Conservation (phyloP, 2,113 vertebrate species). For the Neolamprologus sp. region DNA sequence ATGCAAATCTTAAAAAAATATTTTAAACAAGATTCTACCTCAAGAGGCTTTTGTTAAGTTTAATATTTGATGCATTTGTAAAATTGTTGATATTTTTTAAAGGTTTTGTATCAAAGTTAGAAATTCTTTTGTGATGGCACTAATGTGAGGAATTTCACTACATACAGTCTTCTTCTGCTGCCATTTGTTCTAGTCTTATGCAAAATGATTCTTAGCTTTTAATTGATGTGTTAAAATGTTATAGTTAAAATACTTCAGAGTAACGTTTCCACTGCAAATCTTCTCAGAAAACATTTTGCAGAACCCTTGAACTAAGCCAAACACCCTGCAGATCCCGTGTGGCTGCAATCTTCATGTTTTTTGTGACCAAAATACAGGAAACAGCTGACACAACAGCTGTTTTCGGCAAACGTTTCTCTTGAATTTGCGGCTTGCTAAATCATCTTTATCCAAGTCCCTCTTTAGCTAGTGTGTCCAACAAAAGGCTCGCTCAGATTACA, state of each 20-base stretch:
- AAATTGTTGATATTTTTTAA: background rate
- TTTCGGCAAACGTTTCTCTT: background rate
- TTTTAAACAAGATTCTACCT: background rate
- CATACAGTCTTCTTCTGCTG: background rate
- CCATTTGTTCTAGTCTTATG: background rate
- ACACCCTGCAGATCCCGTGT: rapidly evolving
- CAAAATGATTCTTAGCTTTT: background rate
- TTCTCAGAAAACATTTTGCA: background rate
- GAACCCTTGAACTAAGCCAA: background rate
- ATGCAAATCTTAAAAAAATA: background rate
- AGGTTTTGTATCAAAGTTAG: background rate
- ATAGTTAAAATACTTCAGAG: background rate
- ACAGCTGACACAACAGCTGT: background rate
- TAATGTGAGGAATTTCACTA: background rate
- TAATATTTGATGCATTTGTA: background rate
- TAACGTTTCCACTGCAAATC: background rate
- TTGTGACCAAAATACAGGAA: background rate
- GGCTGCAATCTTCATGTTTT: background rate
- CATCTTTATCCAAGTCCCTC: background rate
- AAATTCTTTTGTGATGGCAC: background rate
- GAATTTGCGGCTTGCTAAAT: background rate
- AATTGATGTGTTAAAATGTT: background rate
- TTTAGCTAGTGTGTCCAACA: background rate
- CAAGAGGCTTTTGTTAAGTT: background rate
- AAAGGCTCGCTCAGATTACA: background rate